Conservation (phyloP, 2,888 invertebrate genomes). For the Apamea epomidion region DNA sequence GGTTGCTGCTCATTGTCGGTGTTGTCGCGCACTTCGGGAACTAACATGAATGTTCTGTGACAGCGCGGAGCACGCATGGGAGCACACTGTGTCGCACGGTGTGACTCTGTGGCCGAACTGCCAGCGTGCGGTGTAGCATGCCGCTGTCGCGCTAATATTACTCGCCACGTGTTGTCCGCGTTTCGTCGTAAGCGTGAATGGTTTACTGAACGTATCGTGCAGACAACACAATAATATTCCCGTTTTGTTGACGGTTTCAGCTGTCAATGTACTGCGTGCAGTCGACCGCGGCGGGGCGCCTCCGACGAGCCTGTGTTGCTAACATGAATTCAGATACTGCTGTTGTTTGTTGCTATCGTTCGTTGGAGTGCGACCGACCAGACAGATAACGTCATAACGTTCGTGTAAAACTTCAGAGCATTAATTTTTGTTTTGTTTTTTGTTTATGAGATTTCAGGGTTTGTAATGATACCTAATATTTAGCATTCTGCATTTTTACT, state of each 20-base stretch:
- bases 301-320: slow-evolving; percentile 74
- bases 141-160: slow-evolving; percentile 83
- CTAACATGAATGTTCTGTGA: slow-evolving; percentile 86
- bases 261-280: slow-evolving; percentile 78
- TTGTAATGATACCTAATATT: slow-evolving; percentile 46
- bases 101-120: slow-evolving; percentile 69
- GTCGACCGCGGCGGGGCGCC: slow-evolving; percentile 74
- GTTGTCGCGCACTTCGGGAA: slow-evolving; percentile 78
- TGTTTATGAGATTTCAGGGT: slow-evolving; percentile 14
- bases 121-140: slow-evolving; percentile 73
- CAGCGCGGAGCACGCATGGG: slow-evolving; percentile 75
- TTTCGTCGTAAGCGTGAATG: slow-evolving; percentile 85
- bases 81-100: slow-evolving; percentile 73
- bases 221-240: slow-evolving; percentile 75
- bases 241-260: slow-evolving; percentile 86
- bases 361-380: slow-evolving; percentile 72
- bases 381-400: slow-evolving; percentile 81
- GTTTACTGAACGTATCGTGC: slow-evolving; percentile 73
- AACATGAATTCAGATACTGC: slow-evolving; percentile 74
- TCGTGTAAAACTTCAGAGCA: slow-evolving; percentile 63
- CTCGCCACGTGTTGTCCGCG: slow-evolving; percentile 86
- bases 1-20: slow-evolving; percentile 83
- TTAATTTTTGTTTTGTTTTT: slow-evolving; percentile 47
- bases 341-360: slow-evolving; percentile 81
- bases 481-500: not conserved